Conservation (phyloP, 1,140 invertebrate genomes). For the Hylaeus anthracinus region DNA sequence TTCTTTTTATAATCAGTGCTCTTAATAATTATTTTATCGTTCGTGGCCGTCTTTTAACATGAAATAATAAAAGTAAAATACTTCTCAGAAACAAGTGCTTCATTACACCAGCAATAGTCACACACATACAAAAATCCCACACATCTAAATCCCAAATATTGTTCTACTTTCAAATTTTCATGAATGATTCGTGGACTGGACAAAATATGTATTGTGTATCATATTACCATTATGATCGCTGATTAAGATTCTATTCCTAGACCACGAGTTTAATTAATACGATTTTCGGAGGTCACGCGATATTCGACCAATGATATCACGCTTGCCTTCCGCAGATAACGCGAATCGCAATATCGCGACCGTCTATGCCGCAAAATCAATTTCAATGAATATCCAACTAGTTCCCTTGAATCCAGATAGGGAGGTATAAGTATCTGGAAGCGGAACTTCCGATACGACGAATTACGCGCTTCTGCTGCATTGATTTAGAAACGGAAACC, state of each 20-base stretch:
- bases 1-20: too few species aligned
- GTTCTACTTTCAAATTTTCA: too few species aligned
- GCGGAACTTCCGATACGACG: not conserved
- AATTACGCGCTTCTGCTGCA: not conserved
- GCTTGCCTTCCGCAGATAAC: slow-evolving; percentile 4
- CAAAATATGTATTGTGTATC: too few species aligned
- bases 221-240: not conserved
- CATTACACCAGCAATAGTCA: too few species aligned
- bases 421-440: slow-evolving; percentile 7
- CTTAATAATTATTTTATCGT: too few species aligned
- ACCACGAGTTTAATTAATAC: slow-evolving; percentile 16
- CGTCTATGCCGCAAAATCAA: slow-evolving; percentile 51
- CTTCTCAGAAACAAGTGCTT: too few species aligned
- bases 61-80: too few species aligned
- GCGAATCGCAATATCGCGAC: slow-evolving; percentile 4
- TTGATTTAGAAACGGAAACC: not conserved
- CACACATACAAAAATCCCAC: too few species aligned
- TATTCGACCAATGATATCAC: slow-evolving; percentile 22
- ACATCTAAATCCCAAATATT: too few species aligned
- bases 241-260: not conserved
- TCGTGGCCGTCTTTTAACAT: too few species aligned
- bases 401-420: slow-evolving; percentile 41
- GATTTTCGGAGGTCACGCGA: slow-evolving; percentile 3
- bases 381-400: slow-evolving; percentile 50
- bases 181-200: too few species aligned